These are phyloP conservation scores for Mormyrus hasselquistii DNA, from an alignment of 2,797 vertebrate genomes.

Conservation along the genomic window DNA sequence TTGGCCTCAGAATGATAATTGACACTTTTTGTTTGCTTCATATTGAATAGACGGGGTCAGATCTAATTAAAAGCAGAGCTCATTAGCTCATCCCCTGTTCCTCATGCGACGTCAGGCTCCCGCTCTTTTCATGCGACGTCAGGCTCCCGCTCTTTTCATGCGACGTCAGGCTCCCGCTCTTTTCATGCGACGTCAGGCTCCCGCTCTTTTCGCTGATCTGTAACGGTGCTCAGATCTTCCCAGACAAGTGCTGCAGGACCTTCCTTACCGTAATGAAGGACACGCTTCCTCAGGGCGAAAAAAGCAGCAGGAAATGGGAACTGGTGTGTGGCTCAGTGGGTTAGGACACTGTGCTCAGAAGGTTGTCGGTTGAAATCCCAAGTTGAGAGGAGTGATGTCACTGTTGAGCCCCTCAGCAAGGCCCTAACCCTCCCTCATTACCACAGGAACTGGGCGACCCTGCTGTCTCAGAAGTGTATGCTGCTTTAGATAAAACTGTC, in stretches of 20 bases:
- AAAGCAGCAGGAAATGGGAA: not conserved
- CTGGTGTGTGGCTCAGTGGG: not conserved
- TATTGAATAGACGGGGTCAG: not conserved
- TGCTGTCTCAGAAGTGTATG: not conserved
- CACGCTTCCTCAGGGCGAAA: not conserved
- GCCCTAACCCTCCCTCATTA: not conserved
- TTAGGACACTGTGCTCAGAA: not conserved
- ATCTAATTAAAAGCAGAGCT: not conserved
- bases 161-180: too few species aligned
- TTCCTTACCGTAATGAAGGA: not conserved
- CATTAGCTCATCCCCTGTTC: not conserved
- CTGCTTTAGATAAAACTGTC: not conserved
- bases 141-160: too few species aligned
- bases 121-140: too few species aligned
- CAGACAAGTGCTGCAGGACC: not conserved
- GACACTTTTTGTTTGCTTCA: too few species aligned
- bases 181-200: too few species aligned
- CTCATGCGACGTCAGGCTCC: too few species aligned
- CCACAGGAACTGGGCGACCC: not conserved
- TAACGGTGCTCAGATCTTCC: not conserved
- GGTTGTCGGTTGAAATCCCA: not conserved
- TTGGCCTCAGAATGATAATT: not conserved
- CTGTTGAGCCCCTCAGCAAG: not conserved
- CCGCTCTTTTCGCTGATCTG: not conserved
- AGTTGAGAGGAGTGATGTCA: not conserved